A percentile compares a stretch with the other conserved stretches of the same genome.
phyloP scores from a whole-genome alignment of 2,113 vertebrate species.

The Electrona antarctica region DNA sequence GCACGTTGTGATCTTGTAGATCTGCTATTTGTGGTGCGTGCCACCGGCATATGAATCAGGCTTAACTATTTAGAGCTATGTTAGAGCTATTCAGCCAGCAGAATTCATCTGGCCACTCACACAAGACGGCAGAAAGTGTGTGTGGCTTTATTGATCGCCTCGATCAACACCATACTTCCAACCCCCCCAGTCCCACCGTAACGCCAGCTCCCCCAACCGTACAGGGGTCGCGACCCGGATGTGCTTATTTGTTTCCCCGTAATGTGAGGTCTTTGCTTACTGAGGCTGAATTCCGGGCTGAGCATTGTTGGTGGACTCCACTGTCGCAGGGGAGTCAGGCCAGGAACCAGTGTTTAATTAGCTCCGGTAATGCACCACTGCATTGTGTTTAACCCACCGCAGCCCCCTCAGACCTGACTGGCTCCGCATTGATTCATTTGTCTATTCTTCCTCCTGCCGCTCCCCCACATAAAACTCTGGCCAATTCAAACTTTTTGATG shows the following conservation, averaged over 20 bases:
- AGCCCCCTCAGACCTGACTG: constrained; percentile 45
- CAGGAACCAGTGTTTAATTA: constrained; percentile 74
- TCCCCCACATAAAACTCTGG: constrained; percentile 54
- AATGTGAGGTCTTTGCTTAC: constrained; percentile 35
- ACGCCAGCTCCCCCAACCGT: constrained; percentile 14
- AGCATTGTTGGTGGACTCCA: constrained; percentile 21
- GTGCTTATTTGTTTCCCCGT: constrained; percentile 54
- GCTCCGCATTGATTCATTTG: constrained; percentile 58
- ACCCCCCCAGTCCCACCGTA: neutral
- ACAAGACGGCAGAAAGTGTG: constrained; percentile 24
- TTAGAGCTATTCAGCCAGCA: neutral
- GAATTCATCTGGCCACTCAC: constrained; percentile 18
- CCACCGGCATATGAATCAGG: too few species aligned
- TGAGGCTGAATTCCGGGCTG: constrained; percentile 12
- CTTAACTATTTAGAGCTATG: too few species aligned
- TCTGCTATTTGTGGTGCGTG: too few species aligned
- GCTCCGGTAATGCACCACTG: constrained; percentile 73
- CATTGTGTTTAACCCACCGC: constrained; percentile 67
- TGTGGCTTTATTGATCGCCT: neutral
- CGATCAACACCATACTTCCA: neutral
- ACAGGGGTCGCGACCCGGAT: constrained; percentile 56
- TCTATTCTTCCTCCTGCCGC: constrained; percentile 37
- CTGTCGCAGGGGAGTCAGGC: constrained; percentile 50
- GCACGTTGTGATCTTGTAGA: too few species aligned
- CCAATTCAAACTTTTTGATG: constrained; percentile 81